Evolutionary conservation across 2,113 vertebrate genomes (phyloP).

Genomic region (Platanista minor): DNA sequence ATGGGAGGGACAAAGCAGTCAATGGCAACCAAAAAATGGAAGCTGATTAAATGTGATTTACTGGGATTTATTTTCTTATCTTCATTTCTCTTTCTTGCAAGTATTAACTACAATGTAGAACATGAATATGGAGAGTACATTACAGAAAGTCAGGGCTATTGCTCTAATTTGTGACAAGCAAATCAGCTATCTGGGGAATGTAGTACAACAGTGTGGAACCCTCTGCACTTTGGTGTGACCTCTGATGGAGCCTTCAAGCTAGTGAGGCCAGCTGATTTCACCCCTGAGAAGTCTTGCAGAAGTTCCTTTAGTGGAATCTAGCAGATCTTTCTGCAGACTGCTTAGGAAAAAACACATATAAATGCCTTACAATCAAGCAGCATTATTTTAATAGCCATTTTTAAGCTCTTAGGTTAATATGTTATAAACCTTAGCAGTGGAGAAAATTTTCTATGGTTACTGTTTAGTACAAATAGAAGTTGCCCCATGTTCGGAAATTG

Average conservation of each 20-base stretch:
- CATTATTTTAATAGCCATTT: neutral
- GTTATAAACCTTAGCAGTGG: neutral
- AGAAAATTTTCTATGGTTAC: neutral
- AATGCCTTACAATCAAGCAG: neutral
- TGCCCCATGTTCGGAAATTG: neutral
- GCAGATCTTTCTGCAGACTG: neutral
- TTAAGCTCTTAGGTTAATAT: slow-evolving; percentile 2
- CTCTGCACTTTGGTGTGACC: neutral
- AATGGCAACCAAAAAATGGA: slow-evolving; percentile 22
- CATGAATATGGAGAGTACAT: slow-evolving; percentile 27
- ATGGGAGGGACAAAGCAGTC: slow-evolving; percentile 23
- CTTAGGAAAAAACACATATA: neutral
- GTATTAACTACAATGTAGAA: slow-evolving; percentile 44
- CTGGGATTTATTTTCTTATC: slow-evolving; percentile 47
- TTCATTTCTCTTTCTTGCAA: slow-evolving; percentile 31
- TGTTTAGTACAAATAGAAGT: neutral
- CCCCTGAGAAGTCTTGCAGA: neutral
- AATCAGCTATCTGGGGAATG: slow-evolving; percentile 42
- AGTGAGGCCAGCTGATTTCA: slow-evolving; percentile 44
- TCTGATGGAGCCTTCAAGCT: neutral
- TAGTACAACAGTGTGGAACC: neutral
- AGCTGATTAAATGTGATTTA: slow-evolving; percentile 63
- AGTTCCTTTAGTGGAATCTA: neutral
- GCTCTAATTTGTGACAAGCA: slow-evolving; percentile 60
- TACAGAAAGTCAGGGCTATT: slow-evolving; percentile 38